Conservation (phyloP, 2,113 vertebrate species). For the Sturnus vulgaris region DNA sequence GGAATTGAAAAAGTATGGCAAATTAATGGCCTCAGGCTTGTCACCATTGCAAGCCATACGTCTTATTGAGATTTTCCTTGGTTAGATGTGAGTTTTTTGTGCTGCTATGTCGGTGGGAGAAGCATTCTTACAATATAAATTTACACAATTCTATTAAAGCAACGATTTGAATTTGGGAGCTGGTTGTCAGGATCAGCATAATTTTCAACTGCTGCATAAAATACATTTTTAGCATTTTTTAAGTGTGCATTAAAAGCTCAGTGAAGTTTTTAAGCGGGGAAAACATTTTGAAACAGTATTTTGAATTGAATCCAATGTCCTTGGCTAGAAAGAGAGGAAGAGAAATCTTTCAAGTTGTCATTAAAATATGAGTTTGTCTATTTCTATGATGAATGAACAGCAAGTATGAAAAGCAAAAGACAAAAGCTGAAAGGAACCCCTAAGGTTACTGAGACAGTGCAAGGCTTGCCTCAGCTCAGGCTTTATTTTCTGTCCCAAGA, state of each 20-base stretch:
- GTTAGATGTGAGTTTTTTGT: background rate
- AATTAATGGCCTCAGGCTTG: background rate
- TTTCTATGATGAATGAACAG: slow-evolving; percentile 19
- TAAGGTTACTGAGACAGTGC: background rate
- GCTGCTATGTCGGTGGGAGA: background rate
- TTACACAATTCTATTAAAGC: background rate
- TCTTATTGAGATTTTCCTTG: background rate
- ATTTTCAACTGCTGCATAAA: background rate
- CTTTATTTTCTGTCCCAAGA: background rate
- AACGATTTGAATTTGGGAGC: background rate
- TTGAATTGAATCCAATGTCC: background rate
- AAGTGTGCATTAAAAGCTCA: background rate
- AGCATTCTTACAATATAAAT: background rate
- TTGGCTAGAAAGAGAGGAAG: background rate
- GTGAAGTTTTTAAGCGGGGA: background rate
- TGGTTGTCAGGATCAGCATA: background rate
- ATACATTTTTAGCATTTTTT: background rate
- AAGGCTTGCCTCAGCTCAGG: background rate
- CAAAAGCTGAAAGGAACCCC: background rate
- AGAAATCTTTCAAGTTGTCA: background rate
- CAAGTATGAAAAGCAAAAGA: background rate
- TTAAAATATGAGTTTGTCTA: slow-evolving; percentile 18
- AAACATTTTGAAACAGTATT: background rate
- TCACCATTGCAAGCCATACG: background rate
- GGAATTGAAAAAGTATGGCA: background rate